A percentile compares a stretch with the other conserved stretches of the same genome.
These are phyloP conservation scores for Daktulosphaira vitifoliae DNA, from an alignment of 1,140 invertebrate genomes.

Conservation along the genomic window DNA sequence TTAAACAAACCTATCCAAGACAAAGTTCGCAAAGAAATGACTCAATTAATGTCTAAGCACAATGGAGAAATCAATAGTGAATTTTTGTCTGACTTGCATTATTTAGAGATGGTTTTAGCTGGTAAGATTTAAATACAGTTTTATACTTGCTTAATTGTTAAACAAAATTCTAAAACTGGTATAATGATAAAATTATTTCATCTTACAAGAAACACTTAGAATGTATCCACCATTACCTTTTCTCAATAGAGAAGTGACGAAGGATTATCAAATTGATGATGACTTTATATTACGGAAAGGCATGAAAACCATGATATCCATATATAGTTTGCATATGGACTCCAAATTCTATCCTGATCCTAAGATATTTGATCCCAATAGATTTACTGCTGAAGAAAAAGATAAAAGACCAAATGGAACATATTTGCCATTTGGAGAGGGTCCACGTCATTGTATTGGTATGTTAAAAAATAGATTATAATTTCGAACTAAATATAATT, in stretches of 20 bases:
- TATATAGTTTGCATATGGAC: slow-evolving; percentile 42
- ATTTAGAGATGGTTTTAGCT: slow-evolving; percentile 43
- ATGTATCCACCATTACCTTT: slow-evolving; percentile 50
- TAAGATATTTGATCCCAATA: slow-evolving; percentile 53
- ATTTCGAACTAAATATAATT: too few species aligned
- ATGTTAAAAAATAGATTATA: too few species aligned
- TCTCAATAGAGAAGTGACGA: slow-evolving; percentile 47
- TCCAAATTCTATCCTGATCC: slow-evolving; percentile 49
- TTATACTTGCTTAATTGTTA: too few species aligned
- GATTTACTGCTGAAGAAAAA: slow-evolving; percentile 46
- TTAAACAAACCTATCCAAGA: slow-evolving; percentile 35
- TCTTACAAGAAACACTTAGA: slow-evolving; percentile 53
- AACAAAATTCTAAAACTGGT: too few species aligned
- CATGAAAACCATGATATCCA: slow-evolving; percentile 47
- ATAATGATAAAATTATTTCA: too few species aligned
- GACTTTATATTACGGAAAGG: slow-evolving; percentile 46
- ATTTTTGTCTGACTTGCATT: slow-evolving; percentile 42
- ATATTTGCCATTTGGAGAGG: slow-evolving; percentile 51
- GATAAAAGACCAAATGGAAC: slow-evolving; percentile 42
- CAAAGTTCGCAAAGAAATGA: slow-evolving; percentile 34
- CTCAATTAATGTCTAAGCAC: slow-evolving; percentile 40
- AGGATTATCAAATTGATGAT: slow-evolving; percentile 47
- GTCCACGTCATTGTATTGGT: slow-evolving; percentile 46
- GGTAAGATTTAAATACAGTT: slow-evolving; percentile 37
- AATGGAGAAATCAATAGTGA: slow-evolving; percentile 48